Evolutionary conservation across 2,113 vertebrate species (phyloP).

Genomic region (Pristiophorus japonicus): DNA sequence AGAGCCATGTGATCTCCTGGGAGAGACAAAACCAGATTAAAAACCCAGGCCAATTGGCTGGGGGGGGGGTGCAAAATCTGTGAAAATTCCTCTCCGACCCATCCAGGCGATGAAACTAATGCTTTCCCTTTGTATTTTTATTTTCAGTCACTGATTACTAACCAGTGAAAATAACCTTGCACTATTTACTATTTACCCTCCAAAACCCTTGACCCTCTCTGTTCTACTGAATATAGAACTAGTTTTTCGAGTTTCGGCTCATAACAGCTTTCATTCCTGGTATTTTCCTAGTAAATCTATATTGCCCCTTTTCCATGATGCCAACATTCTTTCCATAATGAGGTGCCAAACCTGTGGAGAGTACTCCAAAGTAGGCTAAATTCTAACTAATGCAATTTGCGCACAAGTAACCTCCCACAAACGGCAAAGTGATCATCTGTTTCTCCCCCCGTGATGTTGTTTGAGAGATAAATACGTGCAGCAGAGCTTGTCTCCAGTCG

Average conservation of each 20-base stretch:
- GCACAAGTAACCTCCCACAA: too few relatives aligned
- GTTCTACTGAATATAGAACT: not conserved
- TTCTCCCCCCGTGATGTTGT: too few relatives aligned
- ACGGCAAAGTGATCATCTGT: too few relatives aligned
- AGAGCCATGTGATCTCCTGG: too few relatives aligned
- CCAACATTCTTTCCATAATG: not conserved
- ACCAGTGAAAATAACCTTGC: not conserved
- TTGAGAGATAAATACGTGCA: too few relatives aligned
- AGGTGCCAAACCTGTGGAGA: not conserved
- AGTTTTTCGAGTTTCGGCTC: not conserved
- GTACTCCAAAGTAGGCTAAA: not conserved
- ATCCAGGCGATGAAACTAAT: too few relatives aligned
- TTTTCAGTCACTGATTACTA: not conserved
- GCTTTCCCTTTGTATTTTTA: not conserved
- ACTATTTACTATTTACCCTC: not conserved
- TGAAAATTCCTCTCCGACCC: too few relatives aligned
- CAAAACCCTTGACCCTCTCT: not conserved
- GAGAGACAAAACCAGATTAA: too few relatives aligned
- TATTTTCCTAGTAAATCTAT: not conserved
- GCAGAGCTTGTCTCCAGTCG: too few relatives aligned
- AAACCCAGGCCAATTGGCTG: too few relatives aligned
- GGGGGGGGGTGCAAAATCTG: too few relatives aligned
- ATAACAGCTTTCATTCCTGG: not conserved
- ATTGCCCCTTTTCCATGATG: not conserved
- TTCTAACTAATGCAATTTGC: too few relatives aligned